Evolutionary conservation across 2,888 invertebrate genomes (phyloP).

Genomic region (Frankliniella intonsa): DNA sequence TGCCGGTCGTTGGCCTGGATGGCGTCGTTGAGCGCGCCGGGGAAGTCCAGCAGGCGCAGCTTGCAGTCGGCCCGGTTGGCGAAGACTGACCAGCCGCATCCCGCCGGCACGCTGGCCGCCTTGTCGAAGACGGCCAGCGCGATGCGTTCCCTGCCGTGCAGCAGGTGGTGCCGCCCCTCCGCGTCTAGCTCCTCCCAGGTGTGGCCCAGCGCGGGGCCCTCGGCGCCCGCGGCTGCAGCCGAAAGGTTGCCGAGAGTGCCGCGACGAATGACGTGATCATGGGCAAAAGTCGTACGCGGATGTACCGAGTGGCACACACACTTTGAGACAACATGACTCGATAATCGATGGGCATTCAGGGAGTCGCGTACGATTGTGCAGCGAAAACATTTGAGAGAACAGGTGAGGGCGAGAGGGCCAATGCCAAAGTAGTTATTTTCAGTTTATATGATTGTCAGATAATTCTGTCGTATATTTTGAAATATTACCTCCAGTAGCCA

Average conservation of each 20-base stretch:
- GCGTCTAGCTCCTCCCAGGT: neutral
- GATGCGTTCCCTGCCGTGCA: neutral
- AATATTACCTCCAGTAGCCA: neutral
- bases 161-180: neutral
- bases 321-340: too few species aligned
- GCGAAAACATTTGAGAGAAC: too few species aligned
- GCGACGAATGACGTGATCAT: too few species aligned
- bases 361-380: neutral
- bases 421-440: too few species aligned
- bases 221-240: neutral
- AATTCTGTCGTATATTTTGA: too few species aligned
- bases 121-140: neutral
- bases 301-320: neutral
- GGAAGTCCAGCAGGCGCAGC: conserved; percentile 4
- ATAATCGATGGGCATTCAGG: neutral
- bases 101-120: neutral
- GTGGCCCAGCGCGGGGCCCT: neutral
- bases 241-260: too few species aligned
- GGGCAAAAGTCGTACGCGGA: neutral
- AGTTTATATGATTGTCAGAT: too few species aligned
- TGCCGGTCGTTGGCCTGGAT: neutral
- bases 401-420: too few species aligned
- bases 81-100: neutral
- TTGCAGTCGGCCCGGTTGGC: conserved; percentile 12
- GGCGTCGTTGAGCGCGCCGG: neutral